Evolutionary conservation across 2,797 vertebrate species (phyloP).

Genomic region (Lagodon rhomboides): DNA sequence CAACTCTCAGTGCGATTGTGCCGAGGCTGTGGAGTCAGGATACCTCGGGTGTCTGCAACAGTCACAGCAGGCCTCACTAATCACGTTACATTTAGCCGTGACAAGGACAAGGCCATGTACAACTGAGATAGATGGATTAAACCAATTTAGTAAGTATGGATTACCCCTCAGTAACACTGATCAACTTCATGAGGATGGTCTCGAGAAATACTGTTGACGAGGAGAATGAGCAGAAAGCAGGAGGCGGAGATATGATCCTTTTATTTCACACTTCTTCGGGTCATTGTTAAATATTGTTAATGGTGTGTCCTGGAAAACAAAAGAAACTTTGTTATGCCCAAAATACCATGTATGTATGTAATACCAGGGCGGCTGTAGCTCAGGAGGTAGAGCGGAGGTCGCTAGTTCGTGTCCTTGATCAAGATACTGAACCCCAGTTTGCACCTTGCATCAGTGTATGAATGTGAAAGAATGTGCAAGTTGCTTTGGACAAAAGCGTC

Average conservation of each 20-base stretch:
- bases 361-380: no score
- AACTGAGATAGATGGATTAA: slow-evolving; percentile 63
- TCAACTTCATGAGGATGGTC: slow-evolving; percentile 37
- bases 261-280: neutral
- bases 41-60: slow-evolving; percentile 26
- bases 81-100: slow-evolving; percentile 66
- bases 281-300: neutral
- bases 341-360: no score
- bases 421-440: no score
- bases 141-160: slow-evolving; percentile 62
- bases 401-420: no score
- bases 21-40: slow-evolving; percentile 39
- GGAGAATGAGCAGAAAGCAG: slow-evolving; percentile 3
- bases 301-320: neutral
- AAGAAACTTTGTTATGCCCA: neutral
- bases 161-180: slow-evolving; percentile 54
- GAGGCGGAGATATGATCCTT: slow-evolving; percentile 1
- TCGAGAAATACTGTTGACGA: neutral
- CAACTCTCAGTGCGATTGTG: slow-evolving; percentile 35
- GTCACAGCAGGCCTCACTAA: slow-evolving; percentile 56
- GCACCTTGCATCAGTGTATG: no score
- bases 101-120: slow-evolving; percentile 66
- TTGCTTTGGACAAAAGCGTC: no score
- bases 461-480: no score
- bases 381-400: no score